Evolutionary conservation across 1,140 invertebrate species (phyloP), one percentile per base, ranked within the genome.

Genomic region (Pachypeltis micranthus): DNA sequence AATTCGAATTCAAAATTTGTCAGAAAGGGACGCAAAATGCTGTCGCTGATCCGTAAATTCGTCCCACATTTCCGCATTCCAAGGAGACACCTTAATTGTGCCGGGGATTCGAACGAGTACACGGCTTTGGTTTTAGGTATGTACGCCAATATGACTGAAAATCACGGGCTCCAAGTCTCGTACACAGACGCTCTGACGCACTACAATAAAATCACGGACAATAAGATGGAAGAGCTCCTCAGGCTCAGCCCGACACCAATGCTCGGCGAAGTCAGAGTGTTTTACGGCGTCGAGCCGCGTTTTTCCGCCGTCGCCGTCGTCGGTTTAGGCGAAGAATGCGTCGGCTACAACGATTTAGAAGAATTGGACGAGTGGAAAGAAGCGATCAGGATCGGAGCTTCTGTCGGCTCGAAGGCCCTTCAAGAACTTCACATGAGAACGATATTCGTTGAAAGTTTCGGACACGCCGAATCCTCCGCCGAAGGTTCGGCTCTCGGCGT

Each of bases 371-470:
- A 78, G 65, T 69, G 73, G 0, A 72, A 71, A 56, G 79, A 81
- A 66, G 76, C 74, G 66, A 68, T 80, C 16, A 65, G 79, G 62
- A 63, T 69, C 27, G 79, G 77, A 47, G 74, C 79, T 1, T 75
- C 77, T 64, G 75, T 66, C 66, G 78, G 75, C 12, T 71, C 72
- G 1, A 69, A 62, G 60, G 67, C 71, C 23, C 68, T 80, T 24
- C 69, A 72, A 57, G 72, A 75, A n/a, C 62, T 72, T 26, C 71
- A 73, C 21, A 70, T 78, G 44, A 71, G 66, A 25, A 67, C 72
- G 26, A 73, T 81, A 26, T 69, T 70, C 14, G 72, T 82, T 14
- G 81, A 82, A 67, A 71, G 77, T 4, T 80, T 79, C 73, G 74
- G 71, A 16, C 74, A 80, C 71, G 71, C 77, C 44, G 76, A 79